A percentile compares a stretch with the other conserved stretches of the same genome.
Conservation (phyloP, 2,888 invertebrate genomes). For the Oscheius myriophilus region DNA sequence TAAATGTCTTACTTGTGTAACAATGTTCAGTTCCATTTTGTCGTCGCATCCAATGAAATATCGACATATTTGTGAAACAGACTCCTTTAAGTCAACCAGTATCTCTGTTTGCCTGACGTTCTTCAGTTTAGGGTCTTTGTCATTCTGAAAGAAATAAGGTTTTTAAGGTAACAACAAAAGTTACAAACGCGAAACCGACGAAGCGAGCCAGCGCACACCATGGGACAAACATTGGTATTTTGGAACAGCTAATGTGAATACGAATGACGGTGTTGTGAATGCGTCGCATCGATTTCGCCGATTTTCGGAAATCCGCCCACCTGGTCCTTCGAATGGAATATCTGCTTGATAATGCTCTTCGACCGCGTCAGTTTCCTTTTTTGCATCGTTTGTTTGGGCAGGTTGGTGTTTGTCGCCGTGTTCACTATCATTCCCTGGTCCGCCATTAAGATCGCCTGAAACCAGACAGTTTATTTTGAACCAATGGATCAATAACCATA, state of each 20-base stretch:
- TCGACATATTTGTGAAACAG: conserved; percentile 89
- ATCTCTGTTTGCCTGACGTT: conserved; percentile 98
- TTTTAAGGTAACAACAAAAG: neutral
- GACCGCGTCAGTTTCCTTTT: conserved; percentile 87
- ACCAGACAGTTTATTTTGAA: neutral
- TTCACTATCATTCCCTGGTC: conserved; percentile 93
- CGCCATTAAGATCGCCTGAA: conserved; percentile 88
- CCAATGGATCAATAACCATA: too few species aligned
- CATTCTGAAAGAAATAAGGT: conserved; percentile 34
- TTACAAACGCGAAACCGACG: too few species aligned
- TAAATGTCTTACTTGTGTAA: conserved; percentile 55
- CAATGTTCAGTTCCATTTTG: conserved; percentile 78
- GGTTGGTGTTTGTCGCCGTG: conserved; percentile 82
- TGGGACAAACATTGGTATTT: too few species aligned
- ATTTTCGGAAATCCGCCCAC: conserved; percentile 28
- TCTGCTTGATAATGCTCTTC: conserved; percentile 80
- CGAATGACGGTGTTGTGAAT: neutral
- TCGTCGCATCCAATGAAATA: conserved; percentile 91
- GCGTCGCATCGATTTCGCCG: neutral
- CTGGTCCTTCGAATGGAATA: conserved; percentile 57
- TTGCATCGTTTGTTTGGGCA: conserved; percentile 82
- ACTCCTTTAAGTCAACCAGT: conserved; percentile 94
- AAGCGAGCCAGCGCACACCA: too few species aligned
- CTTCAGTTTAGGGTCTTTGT: conserved; percentile 78
- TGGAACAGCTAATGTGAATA: neutral